Evolutionary conservation across 1,140 invertebrate species (phyloP), one percentile per base, ranked within the genome.

Genomic region (Bombus polaris): DNA sequence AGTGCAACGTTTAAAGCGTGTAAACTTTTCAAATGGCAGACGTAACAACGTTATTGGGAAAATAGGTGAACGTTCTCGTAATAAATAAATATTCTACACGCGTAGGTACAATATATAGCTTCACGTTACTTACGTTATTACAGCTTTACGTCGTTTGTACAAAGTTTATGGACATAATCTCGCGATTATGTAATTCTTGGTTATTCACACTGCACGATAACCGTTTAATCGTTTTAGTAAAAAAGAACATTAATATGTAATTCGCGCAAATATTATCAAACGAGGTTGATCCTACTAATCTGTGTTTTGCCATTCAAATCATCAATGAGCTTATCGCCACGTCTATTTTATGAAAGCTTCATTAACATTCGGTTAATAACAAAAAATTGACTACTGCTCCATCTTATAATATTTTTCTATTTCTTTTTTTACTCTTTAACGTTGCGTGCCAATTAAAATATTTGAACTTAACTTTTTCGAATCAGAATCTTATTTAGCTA

Each of bases 391-490:
- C 5, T 5, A 22, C 18, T 1, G 47, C 47, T 53, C 47, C 2
- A 0, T 18, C 18, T 22, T 8, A 2, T 0, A 0, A 22, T 8
- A 53, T 22, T 8, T 22, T 6, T 22, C 47, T 8, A 1, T 18
- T 8, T 53, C 2, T 8, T 15, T 47, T 6, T 8, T 15, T 47
- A 6, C 2, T 18, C 18, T 18, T 53, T 1, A 53, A 53, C 47
- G 47, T 22, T 18, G 47, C 47, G 18, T 8, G 47, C 47, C 47
- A 18, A 53, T 53, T 22, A 2, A 53, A 53, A 53, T 22, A 0
- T 22, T 2, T 0, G 18, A 53, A 53, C 0, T 0, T 2, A 8
- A 6, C 0, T 6, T 2, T 53, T 18, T 8, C 2, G 18, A 22
- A 53, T 53, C 18, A 0, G 47, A 53, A 53, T 22, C 6, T 22